Evolutionary conservation across 37 sponge, comb jelly and placozoan genomes (phyloP).

Genomic region (Axinella damicornis): DNA sequence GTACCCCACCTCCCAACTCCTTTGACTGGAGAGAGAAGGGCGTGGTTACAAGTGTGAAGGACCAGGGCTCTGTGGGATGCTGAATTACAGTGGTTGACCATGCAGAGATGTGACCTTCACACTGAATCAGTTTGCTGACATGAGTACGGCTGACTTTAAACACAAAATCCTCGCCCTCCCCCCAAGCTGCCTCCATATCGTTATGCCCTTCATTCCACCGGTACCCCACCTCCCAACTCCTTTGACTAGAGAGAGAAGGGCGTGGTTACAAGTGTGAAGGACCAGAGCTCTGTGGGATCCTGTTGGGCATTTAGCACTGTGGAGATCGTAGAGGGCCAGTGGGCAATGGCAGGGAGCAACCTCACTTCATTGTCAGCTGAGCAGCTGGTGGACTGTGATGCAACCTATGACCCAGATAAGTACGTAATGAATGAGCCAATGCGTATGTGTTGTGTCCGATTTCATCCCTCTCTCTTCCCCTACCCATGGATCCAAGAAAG

Average conservation of each 20-base stretch:
- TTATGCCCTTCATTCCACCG: background rate
- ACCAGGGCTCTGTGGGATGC: conserved; percentile 80
- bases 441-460: background rate
- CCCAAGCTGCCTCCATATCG: background rate
- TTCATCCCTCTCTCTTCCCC: too few relatives aligned
- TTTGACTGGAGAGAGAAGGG: conserved; percentile 84
- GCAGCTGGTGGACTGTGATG: conserved; percentile 90
- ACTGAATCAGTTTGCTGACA: conserved; percentile 85
- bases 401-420: conserved; percentile 65
- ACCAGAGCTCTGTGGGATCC: conserved; percentile 80
- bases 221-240: background rate
- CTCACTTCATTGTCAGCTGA: conserved; percentile 70
- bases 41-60: conserved; percentile 78
- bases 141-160: conserved; percentile 73
- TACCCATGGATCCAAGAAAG: too few relatives aligned
- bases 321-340: conserved; percentile 86
- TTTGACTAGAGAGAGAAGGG: conserved; percentile 83
- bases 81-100: conserved; percentile 20
- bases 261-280: conserved; percentile 78
- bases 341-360: conserved; percentile 64
- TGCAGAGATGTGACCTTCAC: conserved; percentile 58
- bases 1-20: background rate
- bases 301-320: conserved; percentile 93
- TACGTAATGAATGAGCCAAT: background rate
- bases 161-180: conserved; percentile 50